These are phyloP conservation scores for Chaenogobius annularis DNA, from an alignment of 2,113 vertebrate species.

Conservation along the genomic window DNA sequence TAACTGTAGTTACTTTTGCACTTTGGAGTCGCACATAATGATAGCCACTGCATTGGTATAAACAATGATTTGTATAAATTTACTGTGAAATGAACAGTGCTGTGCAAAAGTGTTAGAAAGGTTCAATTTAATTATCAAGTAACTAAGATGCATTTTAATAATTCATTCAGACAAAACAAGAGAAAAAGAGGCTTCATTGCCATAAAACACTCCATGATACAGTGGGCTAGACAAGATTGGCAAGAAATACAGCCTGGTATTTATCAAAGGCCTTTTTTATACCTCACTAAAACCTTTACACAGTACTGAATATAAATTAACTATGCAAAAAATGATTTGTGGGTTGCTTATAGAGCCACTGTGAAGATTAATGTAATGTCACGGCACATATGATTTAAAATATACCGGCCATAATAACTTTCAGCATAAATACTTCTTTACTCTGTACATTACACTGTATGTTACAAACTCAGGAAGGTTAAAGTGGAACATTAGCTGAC, in stretches of 20 bases:
- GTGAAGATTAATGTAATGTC: slow-evolving; percentile 48
- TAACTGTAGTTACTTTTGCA: slow-evolving; percentile 50
- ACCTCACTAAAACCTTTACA: slow-evolving; percentile 2
- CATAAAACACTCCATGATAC: neutral
- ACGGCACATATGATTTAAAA: slow-evolving; percentile 55
- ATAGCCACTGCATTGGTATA: slow-evolving; percentile 28
- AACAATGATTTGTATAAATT: slow-evolving; percentile 3
- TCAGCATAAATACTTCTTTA: slow-evolving; percentile 19
- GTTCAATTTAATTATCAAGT: neutral
- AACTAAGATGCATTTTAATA: neutral
- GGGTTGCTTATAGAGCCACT: slow-evolving; percentile 43
- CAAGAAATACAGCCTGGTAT: neutral
- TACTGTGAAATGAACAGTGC: slow-evolving; percentile 5
- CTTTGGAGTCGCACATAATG: slow-evolving; percentile 44
- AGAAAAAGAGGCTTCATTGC: neutral
- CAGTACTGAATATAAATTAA: slow-evolving; percentile 49
- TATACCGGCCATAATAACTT: slow-evolving; percentile 33
- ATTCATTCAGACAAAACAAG: neutral
- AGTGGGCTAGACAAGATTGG: neutral
- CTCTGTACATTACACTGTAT: slow-evolving; percentile 13
- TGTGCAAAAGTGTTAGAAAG: neutral
- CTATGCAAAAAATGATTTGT: slow-evolving; percentile 68
- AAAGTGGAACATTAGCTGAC: slow-evolving; percentile 48
- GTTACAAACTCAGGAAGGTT: slow-evolving; percentile 63
- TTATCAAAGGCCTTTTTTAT: neutral